Evolutionary conservation across 2,888 invertebrate species (phyloP), one percentile per base, ranked within the genome.

Genomic region (Lithophane socia): DNA sequence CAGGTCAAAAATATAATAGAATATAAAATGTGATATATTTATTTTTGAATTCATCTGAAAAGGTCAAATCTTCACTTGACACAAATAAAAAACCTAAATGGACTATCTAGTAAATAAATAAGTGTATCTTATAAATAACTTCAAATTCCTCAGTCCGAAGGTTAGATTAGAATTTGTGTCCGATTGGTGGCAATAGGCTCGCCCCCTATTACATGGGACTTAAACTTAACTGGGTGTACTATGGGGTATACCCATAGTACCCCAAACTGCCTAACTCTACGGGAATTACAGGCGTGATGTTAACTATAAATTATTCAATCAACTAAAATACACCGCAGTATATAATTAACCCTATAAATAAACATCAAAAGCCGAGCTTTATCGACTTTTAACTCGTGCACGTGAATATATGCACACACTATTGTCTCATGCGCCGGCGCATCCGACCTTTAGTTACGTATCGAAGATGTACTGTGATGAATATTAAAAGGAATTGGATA

Each of bases 381-480:
- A 80, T 78, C 44, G 37, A 54, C 69, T 76, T 75, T 79, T 60
- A 77, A 79, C 52, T 84, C 81, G 75, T 85, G 85, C 76, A 73
- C 72, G 64, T 75, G 79, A 89, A 83, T 88, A 79, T 79, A 84
- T 83, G 70, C 58, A 65, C 72, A 44, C 37, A 66, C 70, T 76
- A 83, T 85, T 80, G 80, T 85, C n/a, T 61, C 69, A 79, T 86
- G 84, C 86, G 79, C 75, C 77, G 54, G 68, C 72, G 75, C 73
- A 79, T 58, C 58, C 86, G 86, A 90, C 91, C 90, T 91, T 91
- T 91, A 83, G 67, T 71, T 80, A 86, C 70, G 44, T 79, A 87
- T 84, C 78, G 73, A 80, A 87, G 80, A 89, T 86, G 86, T 52
- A 79, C 76, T 80, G 79, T 83, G 83, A 87, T 90, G 90, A 88